Evolutionary conservation across 2,113 vertebrate species (phyloP), one percentile per base, ranked within the genome.

Genomic region (Notechis scutatus): DNA sequence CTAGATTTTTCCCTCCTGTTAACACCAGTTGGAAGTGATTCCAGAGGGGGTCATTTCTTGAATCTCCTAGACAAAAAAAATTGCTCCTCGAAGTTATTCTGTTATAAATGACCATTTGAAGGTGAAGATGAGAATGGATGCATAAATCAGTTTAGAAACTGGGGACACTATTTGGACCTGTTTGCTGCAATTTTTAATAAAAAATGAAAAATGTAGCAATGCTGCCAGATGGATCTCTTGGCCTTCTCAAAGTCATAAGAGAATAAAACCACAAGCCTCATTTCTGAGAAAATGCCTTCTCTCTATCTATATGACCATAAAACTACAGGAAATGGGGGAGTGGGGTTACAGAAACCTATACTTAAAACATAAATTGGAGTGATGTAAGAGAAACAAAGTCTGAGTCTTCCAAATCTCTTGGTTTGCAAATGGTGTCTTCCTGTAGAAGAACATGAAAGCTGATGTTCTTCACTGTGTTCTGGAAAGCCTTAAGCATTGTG

Each of bases 231-330:
- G 61, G n/a, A 54, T 87, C 81, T 87, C 57, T 57, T 90, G 69
- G 47, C 81, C 81, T 90, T 93, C 92, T 93, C 92, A 64, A 14
- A 90, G 90, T 93, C 89, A 90, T 90, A n/a, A 7, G 45, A 34
- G 59, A 92, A 85, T 55, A 20, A 92, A 94, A 90, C 81, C 91
- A 87, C 92, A 90, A 93, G 86, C 74, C 89, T 93, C 81, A 86
- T 87, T 93, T 90, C 45, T 93, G 89, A 93, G 89, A 59, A 61
- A 20, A 90, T 23, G 39, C 39, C 52, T 89, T 92, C 34, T 34
- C 15, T 88, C 55, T 87, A 90, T 47, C 88, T 92, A 86, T 90
- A 42, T 26, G 88, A 86, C 34, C 26, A 50, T 64, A 64, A 87
- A 64, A 54, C 50, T 69, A 54, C 34, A 59, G 88, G 69, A 93